Base-by-base conservation (phyloP, 2,888 invertebrate species). In the Mesorhabditis belari region DNA sequence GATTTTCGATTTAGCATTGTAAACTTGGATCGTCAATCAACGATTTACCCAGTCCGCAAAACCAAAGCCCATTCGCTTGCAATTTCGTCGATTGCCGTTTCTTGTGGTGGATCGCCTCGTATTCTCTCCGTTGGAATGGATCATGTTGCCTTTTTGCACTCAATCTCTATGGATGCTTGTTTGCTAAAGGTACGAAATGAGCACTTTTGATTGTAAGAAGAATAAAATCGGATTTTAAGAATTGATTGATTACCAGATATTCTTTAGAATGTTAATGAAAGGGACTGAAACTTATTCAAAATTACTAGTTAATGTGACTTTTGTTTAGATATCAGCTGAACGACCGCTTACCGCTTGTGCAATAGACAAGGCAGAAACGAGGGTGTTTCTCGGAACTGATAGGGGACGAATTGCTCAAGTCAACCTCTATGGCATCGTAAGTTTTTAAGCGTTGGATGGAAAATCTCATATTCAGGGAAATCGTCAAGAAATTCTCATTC, bases 281-380 rank as follows among this genome's bases (percentile, higher is more conserved):
- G 21, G 21, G 19, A 51, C 21, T 9, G 19, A 12, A 23, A 12
- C 9, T 17, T 17, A 12, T 51, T 9, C 9, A 19, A 51, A 51
- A 51, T 19, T 17, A 51, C 19, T 19, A 51, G 21, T 17, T 12
- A 19, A 23, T 19, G 19, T 44, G 19, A 56, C 29, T 35, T 6
- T 24, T 62, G 44, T 74, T 56, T 60, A 73, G 65, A 55, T 75
- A 6, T 68, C 69, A 6, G 63, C 69, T 4, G 77, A 77, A 61
- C 66, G 71, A 9, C 73, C 75, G 2, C 53, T 77, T 29, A 72
- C 74, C 6, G 55, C 69, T 3, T 73, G 74, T 25, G 63, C 66
- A 9, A 66, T 77, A 21, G 76, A 77, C 64, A 58, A 67, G 2
- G 72, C 71, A 6, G 77, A 77, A 55, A 65, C 70, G 4, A 66